These are phyloP conservation scores for Adelphocoris suturalis DNA, from an alignment of 2,888 invertebrate species.

Conservation along the genomic window DNA sequence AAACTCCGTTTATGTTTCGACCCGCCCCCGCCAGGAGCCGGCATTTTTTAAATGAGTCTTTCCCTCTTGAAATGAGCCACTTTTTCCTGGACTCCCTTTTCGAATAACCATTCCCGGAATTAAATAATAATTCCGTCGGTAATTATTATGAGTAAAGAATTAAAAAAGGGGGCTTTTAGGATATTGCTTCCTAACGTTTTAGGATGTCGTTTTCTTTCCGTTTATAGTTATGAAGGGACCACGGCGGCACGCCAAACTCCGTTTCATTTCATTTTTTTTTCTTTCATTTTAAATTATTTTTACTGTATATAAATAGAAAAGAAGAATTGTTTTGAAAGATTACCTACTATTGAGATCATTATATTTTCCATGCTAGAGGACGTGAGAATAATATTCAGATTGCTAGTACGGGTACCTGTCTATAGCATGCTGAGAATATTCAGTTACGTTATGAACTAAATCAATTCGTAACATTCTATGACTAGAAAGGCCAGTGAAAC, in stretches of 20 bases:
- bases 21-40: not conserved
- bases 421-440: too few relatives aligned
- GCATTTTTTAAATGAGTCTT: constrained; percentile 17
- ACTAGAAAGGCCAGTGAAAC: too few relatives aligned
- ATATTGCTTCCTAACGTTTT: constrained; percentile 62
- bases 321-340: too few relatives aligned
- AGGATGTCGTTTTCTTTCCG: constrained; percentile 51
- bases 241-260: constrained; percentile 9
- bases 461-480: too few relatives aligned
- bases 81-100: not conserved
- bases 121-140: constrained; percentile 55
- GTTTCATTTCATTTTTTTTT: not conserved
- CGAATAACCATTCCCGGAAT: constrained; percentile 42
- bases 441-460: too few relatives aligned
- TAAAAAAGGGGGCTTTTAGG: constrained; percentile 53
- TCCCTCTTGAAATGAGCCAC: constrained; percentile 11
- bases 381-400: too few relatives aligned
- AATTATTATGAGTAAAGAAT: constrained; percentile 53
- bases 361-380: too few relatives aligned
- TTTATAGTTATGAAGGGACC: constrained; percentile 24
- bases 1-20: constrained; percentile 30
- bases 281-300: too few relatives aligned
- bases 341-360: too few relatives aligned
- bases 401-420: too few relatives aligned
- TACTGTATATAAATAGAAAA: too few relatives aligned